Evolutionary conservation across 2,113 vertebrate species (phyloP).

Genomic region (Peromyscus maniculatus): DNA sequence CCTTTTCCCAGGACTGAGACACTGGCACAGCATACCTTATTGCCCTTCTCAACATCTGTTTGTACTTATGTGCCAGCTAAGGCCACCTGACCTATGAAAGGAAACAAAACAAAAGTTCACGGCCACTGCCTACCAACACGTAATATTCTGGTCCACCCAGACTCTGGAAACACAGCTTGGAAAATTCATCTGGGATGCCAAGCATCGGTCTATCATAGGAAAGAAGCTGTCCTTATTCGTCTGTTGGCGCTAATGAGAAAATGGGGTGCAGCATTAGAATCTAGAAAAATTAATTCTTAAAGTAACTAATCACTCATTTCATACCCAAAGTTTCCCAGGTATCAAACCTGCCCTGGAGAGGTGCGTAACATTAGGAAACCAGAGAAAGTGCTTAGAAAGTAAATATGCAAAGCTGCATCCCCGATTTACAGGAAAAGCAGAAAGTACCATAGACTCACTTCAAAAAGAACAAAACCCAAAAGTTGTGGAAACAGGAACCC

Average conservation of each 20-base stretch:
- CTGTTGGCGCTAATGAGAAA: neutral
- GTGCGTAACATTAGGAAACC: neutral
- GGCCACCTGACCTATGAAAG: conserved; percentile 69
- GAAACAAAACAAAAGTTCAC: conserved; percentile 77
- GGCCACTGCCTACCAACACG: conserved; percentile 59
- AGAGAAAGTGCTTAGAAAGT: neutral
- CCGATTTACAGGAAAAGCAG: neutral
- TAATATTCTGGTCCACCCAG: conserved; percentile 25
- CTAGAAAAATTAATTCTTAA: conserved; percentile 18
- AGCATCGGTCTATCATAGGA: neutral
- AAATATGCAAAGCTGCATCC: neutral
- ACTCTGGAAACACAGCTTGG: conserved; percentile 56
- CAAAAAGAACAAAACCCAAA: neutral
- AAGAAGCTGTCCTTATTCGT: neutral
- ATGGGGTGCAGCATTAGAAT: neutral
- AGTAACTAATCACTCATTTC: neutral
- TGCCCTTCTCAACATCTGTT: conserved; percentile 73
- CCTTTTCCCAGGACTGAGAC: conserved; percentile 78
- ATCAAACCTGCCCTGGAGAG: neutral
- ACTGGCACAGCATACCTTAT: conserved; percentile 50
- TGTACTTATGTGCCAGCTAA: conserved; percentile 68
- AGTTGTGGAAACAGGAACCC: neutral
- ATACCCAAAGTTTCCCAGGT: neutral
- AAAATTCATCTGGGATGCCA: conserved; percentile 33
- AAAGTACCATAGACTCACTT: neutral